Conservation (phyloP, 2,888 invertebrate species). For the Drosophila formosana region DNA sequence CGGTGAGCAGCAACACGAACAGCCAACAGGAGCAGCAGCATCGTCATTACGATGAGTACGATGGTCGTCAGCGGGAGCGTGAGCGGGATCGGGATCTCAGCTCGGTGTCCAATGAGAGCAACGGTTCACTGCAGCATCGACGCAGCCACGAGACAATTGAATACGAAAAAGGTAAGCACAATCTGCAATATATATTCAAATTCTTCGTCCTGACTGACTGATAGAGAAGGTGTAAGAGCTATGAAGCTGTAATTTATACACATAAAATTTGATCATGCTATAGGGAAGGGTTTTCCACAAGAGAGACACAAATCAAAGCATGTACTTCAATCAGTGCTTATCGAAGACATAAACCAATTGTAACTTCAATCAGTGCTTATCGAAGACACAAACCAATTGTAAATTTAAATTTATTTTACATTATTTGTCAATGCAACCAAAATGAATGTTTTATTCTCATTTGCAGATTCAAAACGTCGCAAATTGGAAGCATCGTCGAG, state of each 20-base stretch:
- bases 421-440: not conserved
- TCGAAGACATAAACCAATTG: not conserved
- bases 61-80: slow-evolving; percentile 87
- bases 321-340: not conserved
- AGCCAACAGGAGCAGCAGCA: slow-evolving; percentile 45
- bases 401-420: too few relatives aligned
- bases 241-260: too few relatives aligned
- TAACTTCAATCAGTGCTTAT: too few relatives aligned
- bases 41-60: slow-evolving; percentile 77
- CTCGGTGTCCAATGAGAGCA: slow-evolving; percentile 86
- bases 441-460: not conserved
- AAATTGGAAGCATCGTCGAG: slow-evolving; percentile 91
- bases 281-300: too few relatives aligned
- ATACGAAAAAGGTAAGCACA: slow-evolving; percentile 87
- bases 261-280: too few relatives aligned
- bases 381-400: too few relatives aligned
- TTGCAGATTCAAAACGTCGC: slow-evolving; percentile 91
- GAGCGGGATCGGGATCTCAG: slow-evolving; percentile 88
- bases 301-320: not conserved
- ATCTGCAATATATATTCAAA: too few relatives aligned
- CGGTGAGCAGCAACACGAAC: slow-evolving; percentile 25
- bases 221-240: too few relatives aligned
- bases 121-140: slow-evolving; percentile 86
- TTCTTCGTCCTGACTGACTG: too few relatives aligned
- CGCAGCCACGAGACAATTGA: slow-evolving; percentile 87